phyloP scores from a whole-genome alignment of 2,797 vertebrate genomes.

The Chiloscyllium punctatum region DNA sequence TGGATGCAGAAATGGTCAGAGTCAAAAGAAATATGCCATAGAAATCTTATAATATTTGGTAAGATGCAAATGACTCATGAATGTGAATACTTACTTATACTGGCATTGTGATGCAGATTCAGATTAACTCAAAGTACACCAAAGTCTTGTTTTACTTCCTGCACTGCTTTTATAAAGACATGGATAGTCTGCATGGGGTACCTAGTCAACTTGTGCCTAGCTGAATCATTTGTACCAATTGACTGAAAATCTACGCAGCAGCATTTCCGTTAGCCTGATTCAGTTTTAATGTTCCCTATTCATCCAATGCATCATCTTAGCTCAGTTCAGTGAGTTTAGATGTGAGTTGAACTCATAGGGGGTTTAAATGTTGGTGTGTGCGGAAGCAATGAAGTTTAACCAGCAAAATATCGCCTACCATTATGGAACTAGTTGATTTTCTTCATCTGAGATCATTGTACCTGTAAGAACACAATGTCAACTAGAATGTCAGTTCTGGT shows the following conservation, averaged over 20 bases:
- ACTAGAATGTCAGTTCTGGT: background rate
- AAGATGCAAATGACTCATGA: background rate
- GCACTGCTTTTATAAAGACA: background rate
- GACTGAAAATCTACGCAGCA: background rate
- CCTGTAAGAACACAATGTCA: background rate
- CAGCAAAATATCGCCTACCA: background rate
- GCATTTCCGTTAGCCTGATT: background rate
- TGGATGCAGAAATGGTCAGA: background rate
- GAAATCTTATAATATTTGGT: background rate
- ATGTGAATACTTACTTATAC: background rate
- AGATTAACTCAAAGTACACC: background rate
- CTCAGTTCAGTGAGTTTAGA: background rate
- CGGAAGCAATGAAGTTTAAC: background rate
- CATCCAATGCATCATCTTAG: background rate
- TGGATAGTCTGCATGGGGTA: background rate
- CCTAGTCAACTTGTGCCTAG: background rate
- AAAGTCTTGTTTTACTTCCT: background rate
- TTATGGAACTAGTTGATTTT: background rate
- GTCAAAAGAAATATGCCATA: background rate
- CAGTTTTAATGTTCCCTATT: background rate
- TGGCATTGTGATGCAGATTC: background rate
- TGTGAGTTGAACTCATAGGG: background rate
- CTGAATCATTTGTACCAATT: background rate
- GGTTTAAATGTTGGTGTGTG: background rate
- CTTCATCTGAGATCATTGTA: background rate